Percentiles rank a stretch among this genome's conserved stretches.
Conservation (phyloP, 2,797 vertebrate species). For the Micropoecilia bifurca region DNA sequence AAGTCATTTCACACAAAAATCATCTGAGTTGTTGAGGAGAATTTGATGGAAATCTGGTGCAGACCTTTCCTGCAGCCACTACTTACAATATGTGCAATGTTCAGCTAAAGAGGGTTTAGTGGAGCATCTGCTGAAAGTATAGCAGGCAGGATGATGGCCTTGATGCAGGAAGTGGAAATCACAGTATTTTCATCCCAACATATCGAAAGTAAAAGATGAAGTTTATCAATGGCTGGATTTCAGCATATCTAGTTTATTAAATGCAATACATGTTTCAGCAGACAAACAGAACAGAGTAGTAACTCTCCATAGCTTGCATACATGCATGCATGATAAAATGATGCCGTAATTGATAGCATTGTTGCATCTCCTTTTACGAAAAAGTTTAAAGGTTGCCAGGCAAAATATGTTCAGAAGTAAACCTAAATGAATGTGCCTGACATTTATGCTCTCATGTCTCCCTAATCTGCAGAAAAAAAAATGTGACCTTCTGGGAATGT, state of each 20-base stretch:
- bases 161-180: background rate
- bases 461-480: background rate
- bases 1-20: background rate
- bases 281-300: background rate
- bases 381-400: background rate
- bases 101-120: background rate
- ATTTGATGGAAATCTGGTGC: background rate
- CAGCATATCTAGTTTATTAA: background rate
- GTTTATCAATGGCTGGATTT: background rate
- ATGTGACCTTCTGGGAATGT: background rate
- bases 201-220: background rate
- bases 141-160: background rate
- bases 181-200: background rate
- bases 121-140: background rate
- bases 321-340: background rate
- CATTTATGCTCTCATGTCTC: background rate
- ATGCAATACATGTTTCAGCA: background rate
- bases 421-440: background rate
- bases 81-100: background rate
- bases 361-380: background rate
- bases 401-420: background rate
- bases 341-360: background rate
- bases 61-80: background rate
- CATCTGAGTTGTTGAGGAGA: background rate
- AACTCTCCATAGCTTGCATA: background rate